phyloP scores from a whole-genome alignment of 2,113 vertebrate genomes.

The Lichenostomus cassidix region DNA sequence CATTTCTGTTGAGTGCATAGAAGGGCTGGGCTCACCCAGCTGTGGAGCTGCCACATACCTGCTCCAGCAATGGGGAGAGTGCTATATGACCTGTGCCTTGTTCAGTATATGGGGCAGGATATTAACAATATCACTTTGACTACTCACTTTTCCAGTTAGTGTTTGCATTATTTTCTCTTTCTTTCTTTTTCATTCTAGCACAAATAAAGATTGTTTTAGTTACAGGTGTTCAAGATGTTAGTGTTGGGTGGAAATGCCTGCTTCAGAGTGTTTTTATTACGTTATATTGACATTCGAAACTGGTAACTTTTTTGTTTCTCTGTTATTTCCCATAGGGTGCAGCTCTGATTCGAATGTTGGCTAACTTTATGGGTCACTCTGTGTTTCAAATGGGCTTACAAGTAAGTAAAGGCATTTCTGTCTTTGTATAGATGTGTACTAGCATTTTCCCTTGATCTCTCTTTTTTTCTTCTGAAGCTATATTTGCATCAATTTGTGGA shows the following conservation, averaged over 20 bases:
- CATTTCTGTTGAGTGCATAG: neutral
- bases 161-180: neutral
- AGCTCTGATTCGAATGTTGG: slow-evolving; percentile 97
- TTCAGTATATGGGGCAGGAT: neutral
- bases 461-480: neutral
- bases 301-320: neutral
- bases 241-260: neutral
- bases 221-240: neutral
- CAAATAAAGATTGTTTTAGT: neutral
- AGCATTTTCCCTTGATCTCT: neutral
- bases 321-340: slow-evolving; percentile 83
- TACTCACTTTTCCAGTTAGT: neutral
- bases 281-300: neutral
- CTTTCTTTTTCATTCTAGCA: neutral
- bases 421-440: neutral
- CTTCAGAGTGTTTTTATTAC: neutral
- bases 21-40: neutral
- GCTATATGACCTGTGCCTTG: neutral
- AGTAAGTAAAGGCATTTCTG: slow-evolving; percentile 80
- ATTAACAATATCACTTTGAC: neutral
- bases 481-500: neutral
- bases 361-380: slow-evolving; percentile 94
- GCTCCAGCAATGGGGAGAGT: neutral
- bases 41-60: neutral
- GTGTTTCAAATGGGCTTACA: slow-evolving; percentile 94